phyloP scores from a whole-genome alignment of 1,140 invertebrate species.

The Portunus trituberculatus region DNA sequence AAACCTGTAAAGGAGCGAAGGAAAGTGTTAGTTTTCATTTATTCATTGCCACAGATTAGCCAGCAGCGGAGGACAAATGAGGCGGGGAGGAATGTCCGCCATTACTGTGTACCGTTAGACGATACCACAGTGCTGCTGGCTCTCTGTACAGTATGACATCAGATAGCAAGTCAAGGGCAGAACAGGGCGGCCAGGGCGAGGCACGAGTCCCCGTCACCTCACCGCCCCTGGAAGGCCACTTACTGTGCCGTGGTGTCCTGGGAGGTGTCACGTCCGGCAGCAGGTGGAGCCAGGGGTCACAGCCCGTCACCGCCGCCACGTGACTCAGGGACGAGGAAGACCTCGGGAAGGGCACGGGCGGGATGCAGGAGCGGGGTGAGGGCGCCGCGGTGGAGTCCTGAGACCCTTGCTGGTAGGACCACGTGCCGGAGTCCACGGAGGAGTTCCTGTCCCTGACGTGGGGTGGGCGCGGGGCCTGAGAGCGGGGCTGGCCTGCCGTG shows the following conservation, averaged over 20 bases:
- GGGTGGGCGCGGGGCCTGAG: not conserved
- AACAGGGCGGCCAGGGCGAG: too few species aligned
- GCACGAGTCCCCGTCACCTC: too few species aligned
- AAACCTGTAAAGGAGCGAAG: constrained; percentile 25
- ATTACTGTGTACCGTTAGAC: too few species aligned
- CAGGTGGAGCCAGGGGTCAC: constrained; percentile 62
- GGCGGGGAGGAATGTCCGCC: not conserved
- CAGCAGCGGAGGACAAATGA: not conserved
- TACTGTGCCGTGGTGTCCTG: constrained; percentile 61
- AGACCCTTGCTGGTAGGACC: constrained; percentile 51
- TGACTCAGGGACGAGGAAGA: constrained; percentile 68
- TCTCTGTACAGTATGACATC: too few species aligned
- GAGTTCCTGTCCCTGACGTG: not conserved
- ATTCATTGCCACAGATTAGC: not conserved
- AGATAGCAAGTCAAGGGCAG: too few species aligned
- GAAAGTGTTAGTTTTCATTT: not conserved
- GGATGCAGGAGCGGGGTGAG: not conserved
- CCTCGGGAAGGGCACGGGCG: constrained; percentile 40
- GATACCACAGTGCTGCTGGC: too few species aligned
- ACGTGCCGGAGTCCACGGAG: constrained; percentile 58
- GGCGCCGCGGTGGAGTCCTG: not conserved
- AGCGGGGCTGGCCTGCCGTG: not conserved
- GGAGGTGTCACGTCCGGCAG: constrained; percentile 62
- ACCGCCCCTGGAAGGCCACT: not conserved
- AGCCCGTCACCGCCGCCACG: not conserved